phyloP scores from a whole-genome alignment of 2,113 vertebrate species.

The Paradoxurus hermaphroditus region DNA sequence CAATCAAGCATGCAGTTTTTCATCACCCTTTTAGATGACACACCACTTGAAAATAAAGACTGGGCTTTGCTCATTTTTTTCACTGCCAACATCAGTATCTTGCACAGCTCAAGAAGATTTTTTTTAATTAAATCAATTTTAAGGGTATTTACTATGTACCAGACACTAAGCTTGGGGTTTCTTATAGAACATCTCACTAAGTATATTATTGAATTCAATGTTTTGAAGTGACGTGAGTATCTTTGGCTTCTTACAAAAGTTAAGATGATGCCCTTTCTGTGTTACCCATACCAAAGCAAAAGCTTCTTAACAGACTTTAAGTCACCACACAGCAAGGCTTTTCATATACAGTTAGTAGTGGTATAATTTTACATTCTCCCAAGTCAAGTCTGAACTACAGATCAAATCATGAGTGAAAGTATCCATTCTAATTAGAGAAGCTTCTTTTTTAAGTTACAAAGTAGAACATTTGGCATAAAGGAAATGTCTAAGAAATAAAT shows the following conservation, averaged over 20 bases:
- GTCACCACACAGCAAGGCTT: neutral
- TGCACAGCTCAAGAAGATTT: neutral
- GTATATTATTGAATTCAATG: neutral
- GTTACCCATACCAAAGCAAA: neutral
- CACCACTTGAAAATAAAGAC: neutral
- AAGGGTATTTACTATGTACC: neutral
- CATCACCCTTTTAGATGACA: neutral
- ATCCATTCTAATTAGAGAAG: constrained; percentile 32
- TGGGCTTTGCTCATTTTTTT: neutral
- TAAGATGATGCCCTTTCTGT: neutral
- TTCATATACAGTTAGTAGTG: neutral
- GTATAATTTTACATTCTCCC: neutral
- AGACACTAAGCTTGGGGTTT: neutral
- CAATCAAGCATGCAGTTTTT: neutral
- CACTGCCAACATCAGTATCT: neutral
- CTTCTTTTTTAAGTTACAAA: constrained; percentile 46
- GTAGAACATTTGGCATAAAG: constrained; percentile 28
- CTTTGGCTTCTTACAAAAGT: neutral
- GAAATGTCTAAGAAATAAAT: constrained; percentile 49
- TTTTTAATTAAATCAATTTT: neutral
- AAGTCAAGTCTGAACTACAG: neutral
- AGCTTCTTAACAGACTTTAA: neutral
- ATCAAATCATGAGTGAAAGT: constrained; percentile 15
- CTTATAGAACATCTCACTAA: neutral
- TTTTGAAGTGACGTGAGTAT: neutral